Base-by-base conservation (phyloP, 1,140 invertebrate genomes). In the Metopolophium dirhodum region DNA sequence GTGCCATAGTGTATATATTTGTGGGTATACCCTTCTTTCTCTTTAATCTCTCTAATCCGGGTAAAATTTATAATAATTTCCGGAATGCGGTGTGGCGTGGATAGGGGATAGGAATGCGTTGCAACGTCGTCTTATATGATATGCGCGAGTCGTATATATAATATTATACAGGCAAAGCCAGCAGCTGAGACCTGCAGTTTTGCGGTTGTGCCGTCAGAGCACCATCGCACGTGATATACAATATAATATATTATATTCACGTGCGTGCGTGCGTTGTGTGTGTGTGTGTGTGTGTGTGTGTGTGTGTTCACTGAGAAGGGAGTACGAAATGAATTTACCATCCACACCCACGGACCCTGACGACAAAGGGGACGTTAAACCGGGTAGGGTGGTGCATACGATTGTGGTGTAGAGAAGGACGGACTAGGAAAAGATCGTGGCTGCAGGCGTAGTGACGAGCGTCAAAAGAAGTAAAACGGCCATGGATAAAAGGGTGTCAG, bases 11-110 rank as follows among this genome's bases (percentile, higher is more conserved):
- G 22, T 54, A 54, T 54, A 54, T 23, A 22, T 23, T 22, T 54
- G 20, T 22, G 51, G 4, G 83, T 14, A 37, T 37, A 37, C 35
- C n/a, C 22, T 4, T 37, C 3, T 41, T 41, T 11, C 3, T 41
- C 83, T 85, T 85, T 85, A 85, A 45, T 85, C 41, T 85, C 23
- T 85, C 83, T 85, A 85, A 41, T 30, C 85, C 30, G 26, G 30
- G 45, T 86, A 47, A 87, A 87, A 87, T 87, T 87, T 87, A 77
- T 77, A 77, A 77, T 77, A 49, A 87, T 87, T 87, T 47, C 85
- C 45, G 37, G 85, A 87, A 87, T 47, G 85, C 26, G 4, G 85
- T 4, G 26, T n/a, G 30, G 85, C 2, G 41, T 87, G 85, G 41
- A 47, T 87, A 47, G 85, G 0, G 2, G 30, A 87, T 49, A 30